phyloP scores from a whole-genome alignment of 2,888 invertebrate species.

The Anthrax anthrax region DNA sequence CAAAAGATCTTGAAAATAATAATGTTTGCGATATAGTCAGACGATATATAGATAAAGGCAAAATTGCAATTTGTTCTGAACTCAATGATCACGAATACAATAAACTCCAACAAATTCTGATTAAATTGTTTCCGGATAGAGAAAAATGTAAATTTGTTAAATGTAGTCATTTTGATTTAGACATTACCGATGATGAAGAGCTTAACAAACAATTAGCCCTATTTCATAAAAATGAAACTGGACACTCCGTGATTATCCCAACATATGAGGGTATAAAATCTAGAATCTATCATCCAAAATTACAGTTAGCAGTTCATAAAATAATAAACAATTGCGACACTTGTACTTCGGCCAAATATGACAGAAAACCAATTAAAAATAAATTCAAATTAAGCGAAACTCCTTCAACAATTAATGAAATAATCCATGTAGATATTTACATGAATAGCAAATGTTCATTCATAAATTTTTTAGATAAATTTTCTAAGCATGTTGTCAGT shows the following conservation, averaged over 20 bases:
- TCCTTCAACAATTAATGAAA: slow-evolving; percentile 1
- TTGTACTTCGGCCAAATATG: neutral
- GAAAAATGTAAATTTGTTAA: too few relatives aligned
- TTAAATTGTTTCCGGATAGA: too few relatives aligned
- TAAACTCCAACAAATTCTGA: too few relatives aligned
- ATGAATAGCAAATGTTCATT: neutral
- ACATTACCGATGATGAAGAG: too few relatives aligned
- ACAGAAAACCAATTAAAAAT: slow-evolving; percentile 5
- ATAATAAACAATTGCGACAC: slow-evolving; percentile 1
- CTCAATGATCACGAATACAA: too few relatives aligned
- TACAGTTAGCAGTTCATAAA: slow-evolving; percentile 1
- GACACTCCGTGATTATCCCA: slow-evolving; percentile 14
- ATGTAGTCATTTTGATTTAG: too few relatives aligned
- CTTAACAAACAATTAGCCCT: slow-evolving; percentile 13
- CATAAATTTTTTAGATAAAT: slow-evolving; percentile 1
- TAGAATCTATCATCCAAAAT: slow-evolving; percentile 14
- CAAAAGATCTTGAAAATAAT: too few relatives aligned
- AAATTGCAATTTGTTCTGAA: too few relatives aligned
- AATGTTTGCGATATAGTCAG: too few relatives aligned
- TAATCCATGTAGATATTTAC: slow-evolving; percentile 5
- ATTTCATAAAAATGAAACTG: slow-evolving; percentile 12
- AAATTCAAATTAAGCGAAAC: slow-evolving; percentile 6
- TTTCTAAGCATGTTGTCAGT: neutral
- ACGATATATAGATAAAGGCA: too few relatives aligned
- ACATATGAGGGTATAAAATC: slow-evolving; percentile 13